These are phyloP conservation scores for Drosophila truncata DNA, from an alignment of 1,140 invertebrate genomes.

Conservation along the genomic window DNA sequence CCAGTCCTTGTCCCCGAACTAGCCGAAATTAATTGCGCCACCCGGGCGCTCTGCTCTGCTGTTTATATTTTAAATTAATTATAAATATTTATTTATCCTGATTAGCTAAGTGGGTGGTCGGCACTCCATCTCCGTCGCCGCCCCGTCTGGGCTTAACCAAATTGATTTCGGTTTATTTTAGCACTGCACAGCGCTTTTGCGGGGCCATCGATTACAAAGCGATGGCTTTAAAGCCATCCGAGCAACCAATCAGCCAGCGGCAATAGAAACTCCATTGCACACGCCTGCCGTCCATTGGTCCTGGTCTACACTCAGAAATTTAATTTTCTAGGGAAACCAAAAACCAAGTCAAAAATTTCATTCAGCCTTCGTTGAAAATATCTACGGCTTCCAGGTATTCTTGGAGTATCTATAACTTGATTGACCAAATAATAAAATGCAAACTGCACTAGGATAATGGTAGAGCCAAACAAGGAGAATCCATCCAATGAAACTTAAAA, in stretches of 20 bases:
- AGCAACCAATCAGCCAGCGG: conserved; percentile 33
- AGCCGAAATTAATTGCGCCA: conserved; percentile 73
- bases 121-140: not conserved
- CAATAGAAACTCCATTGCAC: conserved; percentile 51
- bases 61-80: conserved; percentile 84
- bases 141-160: conserved; percentile 61
- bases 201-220: conserved; percentile 67
- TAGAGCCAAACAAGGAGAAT: not conserved
- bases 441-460: not conserved
- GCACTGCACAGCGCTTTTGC: conserved; percentile 49
- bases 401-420: too few species aligned
- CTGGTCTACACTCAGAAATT: conserved; percentile 30
- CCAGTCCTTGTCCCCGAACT: conserved; percentile 17
- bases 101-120: conserved; percentile 62
- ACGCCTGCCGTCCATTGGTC: conserved; percentile 56
- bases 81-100: conserved; percentile 84
- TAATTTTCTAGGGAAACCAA: not conserved
- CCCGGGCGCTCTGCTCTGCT: conserved; percentile 39
- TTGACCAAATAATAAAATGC: not conserved
- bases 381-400: not conserved
- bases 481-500: not conserved
- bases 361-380: not conserved
- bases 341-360: not conserved
- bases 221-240: conserved; percentile 66
- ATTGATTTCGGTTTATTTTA: conserved; percentile 83